Percentiles rank a stretch among this genome's conserved stretches.
Conservation (phyloP, 2,113 vertebrate species). For the Clarias macrocephalus region DNA sequence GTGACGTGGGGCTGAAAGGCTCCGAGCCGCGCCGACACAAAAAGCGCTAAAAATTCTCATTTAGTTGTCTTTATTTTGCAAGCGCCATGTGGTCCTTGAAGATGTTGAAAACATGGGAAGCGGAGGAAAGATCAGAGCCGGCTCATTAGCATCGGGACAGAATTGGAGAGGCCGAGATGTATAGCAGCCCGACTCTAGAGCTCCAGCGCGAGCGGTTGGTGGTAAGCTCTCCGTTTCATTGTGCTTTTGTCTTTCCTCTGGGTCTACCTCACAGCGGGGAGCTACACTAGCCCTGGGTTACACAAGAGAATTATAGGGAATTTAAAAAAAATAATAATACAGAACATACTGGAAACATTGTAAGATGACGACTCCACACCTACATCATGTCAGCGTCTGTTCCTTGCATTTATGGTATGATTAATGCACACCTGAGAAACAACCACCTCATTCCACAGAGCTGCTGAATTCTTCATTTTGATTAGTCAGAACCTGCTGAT, state of each 20-base stretch:
- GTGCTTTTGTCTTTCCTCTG: conserved; percentile 87
- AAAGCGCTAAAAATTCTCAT: conserved; percentile 98
- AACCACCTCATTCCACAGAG: not conserved
- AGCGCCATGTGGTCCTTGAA: conserved; percentile 99
- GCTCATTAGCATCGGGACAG: conserved; percentile 97
- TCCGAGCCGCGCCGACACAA: conserved; percentile 83
- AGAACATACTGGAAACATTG: conserved; percentile 28
- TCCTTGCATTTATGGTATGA: not conserved
- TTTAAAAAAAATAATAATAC: conserved; percentile 4
- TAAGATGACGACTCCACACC: not conserved
- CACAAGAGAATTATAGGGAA: conserved; percentile 86
- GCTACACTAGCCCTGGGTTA: conserved; percentile 81
- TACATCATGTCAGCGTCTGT: not conserved
- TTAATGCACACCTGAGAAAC: not conserved
- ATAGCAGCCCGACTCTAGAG: conserved; percentile 88
- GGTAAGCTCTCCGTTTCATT: conserved; percentile 88
- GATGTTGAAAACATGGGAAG: conserved; percentile 99
- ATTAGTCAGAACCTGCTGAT: not conserved
- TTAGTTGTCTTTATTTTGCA: conserved; percentile 99
- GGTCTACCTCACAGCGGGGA: conserved; percentile 83
- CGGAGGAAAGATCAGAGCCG: conserved; percentile 97
- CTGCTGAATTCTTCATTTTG: not conserved
- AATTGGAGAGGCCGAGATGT: conserved; percentile 90
- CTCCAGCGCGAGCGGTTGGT: conserved; percentile 84
- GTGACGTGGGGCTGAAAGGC: conserved; percentile 84